Conservation (phyloP, 1,140 invertebrate species). For the Papilio polyxenes region DNA sequence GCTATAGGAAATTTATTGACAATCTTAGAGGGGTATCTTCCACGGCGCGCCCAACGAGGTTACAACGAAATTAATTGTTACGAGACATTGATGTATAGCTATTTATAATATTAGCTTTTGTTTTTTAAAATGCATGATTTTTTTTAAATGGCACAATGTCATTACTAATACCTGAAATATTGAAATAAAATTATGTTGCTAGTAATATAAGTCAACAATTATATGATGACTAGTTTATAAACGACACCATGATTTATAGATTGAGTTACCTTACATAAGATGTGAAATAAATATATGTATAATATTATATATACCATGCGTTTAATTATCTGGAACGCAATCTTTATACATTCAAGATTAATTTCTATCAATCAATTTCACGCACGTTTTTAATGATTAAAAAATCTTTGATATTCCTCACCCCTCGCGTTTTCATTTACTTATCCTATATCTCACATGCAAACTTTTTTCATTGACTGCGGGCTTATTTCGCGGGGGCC, state of each 20-base stretch:
- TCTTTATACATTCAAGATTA: background rate
- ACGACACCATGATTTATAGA: background rate
- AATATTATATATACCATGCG: no score
- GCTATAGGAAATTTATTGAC: constrained; percentile 40
- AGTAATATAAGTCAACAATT: background rate
- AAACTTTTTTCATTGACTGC: constrained; percentile 74
- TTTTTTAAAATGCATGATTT: background rate
- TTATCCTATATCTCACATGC: constrained; percentile 63
- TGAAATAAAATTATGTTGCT: background rate
- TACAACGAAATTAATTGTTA: constrained; percentile 36
- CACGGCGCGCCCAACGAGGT: constrained; percentile 1
- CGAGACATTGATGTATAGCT: constrained; percentile 23
- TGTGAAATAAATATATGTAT: background rate
- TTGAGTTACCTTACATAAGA: no score
- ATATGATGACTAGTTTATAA: background rate
- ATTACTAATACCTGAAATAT: no score
- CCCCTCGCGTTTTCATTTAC: constrained; percentile 21
- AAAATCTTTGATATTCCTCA: background rate
- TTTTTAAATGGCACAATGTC: no score
- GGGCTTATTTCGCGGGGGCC: constrained; percentile 78
- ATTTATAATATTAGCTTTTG: background rate
- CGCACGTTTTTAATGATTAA: background rate
- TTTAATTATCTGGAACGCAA: background rate
- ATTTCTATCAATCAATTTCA: background rate
- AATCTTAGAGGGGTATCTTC: constrained; percentile 36